Evolutionary conservation across 2,888 invertebrate species (phyloP).

Genomic region (Polylopha cassiicola): DNA sequence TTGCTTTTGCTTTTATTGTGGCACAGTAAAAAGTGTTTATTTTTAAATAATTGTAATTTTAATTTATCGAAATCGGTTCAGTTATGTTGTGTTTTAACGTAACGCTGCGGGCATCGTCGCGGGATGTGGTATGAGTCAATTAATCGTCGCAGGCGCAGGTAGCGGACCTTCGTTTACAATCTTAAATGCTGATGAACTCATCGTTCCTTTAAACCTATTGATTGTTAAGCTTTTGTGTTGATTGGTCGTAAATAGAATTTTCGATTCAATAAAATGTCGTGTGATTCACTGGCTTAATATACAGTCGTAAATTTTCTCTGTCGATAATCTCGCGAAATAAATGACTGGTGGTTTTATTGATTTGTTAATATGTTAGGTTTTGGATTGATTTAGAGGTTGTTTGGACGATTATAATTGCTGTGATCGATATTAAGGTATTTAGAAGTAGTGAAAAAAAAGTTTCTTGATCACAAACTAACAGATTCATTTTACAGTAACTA

Average conservation of each 20-base stretch:
- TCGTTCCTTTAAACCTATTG: slow-evolving; percentile 61
- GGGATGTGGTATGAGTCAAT: slow-evolving; percentile 28
- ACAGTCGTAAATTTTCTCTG: slow-evolving; percentile 28
- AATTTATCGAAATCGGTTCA: too few relatives aligned
- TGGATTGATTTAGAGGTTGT: too few relatives aligned
- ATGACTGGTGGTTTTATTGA: slow-evolving; percentile 17
- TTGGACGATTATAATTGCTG: too few relatives aligned
- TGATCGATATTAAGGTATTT: too few relatives aligned
- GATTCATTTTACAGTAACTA: too few relatives aligned
- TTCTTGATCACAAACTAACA: too few relatives aligned
- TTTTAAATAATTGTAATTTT: too few relatives aligned
- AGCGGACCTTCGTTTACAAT: slow-evolving; percentile 55
- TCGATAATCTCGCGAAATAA: slow-evolving; percentile 13
- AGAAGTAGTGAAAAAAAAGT: too few relatives aligned
- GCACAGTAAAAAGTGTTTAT: too few relatives aligned
- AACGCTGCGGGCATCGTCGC: slow-evolving; percentile 18
- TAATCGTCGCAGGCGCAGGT: slow-evolving; percentile 72
- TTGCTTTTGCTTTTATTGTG: too few relatives aligned
- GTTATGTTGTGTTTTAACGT: too few relatives aligned
- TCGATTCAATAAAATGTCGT: slow-evolving; percentile 41
- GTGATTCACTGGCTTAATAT: slow-evolving; percentile 36
- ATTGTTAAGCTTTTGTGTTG: slow-evolving; percentile 44
- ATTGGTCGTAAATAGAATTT: slow-evolving; percentile 46
- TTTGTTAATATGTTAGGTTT: too few relatives aligned
- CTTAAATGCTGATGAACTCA: slow-evolving; percentile 72